Evolutionary conservation across 2,888 invertebrate species (phyloP), one percentile per base, ranked within the genome.

Genomic region (Furcula furcula): DNA sequence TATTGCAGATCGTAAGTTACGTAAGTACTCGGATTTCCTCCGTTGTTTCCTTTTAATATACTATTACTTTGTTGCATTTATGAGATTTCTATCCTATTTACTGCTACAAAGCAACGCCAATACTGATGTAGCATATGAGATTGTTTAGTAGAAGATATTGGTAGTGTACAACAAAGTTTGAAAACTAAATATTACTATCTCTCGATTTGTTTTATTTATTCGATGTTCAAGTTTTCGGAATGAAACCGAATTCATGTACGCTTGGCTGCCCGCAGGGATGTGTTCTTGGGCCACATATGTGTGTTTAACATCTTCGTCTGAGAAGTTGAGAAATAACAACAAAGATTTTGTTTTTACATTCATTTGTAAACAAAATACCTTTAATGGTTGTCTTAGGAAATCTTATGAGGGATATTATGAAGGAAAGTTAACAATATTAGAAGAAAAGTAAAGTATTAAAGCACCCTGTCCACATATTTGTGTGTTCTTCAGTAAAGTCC

Each of bases 1-100:
- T 55, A 65, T 50, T 56, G 57, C 31, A 54, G 47, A 52, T 50
- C 47, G 39, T 44, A 48, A 38, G 29, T 52, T 53, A 54, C 31
- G 29, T 37, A 41, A 40, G 6, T 22, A 22, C 21, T 34, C 34
- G 32, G 42, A 48, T 40, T 46, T 19, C 16, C 22, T 28, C 29
- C 34, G 42, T 39, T 40, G 32, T 43, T 41, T 29, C 28, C 21
- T 32, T 41, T 37, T 34, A 40, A 41, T 45, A 35, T 34, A 35
- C 30, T 36, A 29, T 22, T 46, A 44, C 38, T 34, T 27, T 34
- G 40, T 46, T 31, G 12, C 4, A 7, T 55, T 43, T 37, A 49
- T 40, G 15, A n/a, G 26, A n/a, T 40, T 49, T 38, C 29, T 31
- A 20, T 26, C 29, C 15, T 33, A 28, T 27, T 34, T 34, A 25